Base-by-base conservation (phyloP, 2,113 vertebrate species). In the Forbesichthys agassizii region DNA sequence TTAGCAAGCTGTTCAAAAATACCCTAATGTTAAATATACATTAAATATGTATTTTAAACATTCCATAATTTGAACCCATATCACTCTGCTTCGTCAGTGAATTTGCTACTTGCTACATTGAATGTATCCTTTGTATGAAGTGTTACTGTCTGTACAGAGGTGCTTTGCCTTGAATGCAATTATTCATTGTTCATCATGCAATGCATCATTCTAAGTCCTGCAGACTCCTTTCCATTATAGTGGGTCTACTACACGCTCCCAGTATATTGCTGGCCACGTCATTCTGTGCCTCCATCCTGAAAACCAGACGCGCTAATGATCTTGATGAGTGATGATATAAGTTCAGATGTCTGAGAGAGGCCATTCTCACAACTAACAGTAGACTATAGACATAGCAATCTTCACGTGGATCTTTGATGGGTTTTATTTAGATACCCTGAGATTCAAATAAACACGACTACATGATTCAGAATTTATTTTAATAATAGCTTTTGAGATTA, bases 271-370 rank as follows among this genome's bases (percentile, higher is more conserved):
- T 18, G 67, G 73, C 53, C 61, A 11, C n/a, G 5, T 64, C 42
- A 20, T 76, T 78, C 79, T 66, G 73, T 67, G 46, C 55, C 73
- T 88, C 82, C 85, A 89, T 91, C 88, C 89, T 87, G 86, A 83
- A 77, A 72, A 53, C 75, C 86, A 89, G 89, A 89, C 86, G 4
- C 79, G 53, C 68, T 91, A 91, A 91, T 90, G 84, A 84, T 53
- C 69, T 16, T 64, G 86, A 79, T 86, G 90, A 91, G 79, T 91
- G 88, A 90, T 74, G 82, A 58, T 81, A 80, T 87, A 82, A 84
- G 79, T 69, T 66, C 33, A 71, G 73, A 12, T 46, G 74, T 80
- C 83, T 82, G 65, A 72, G 62, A 64, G 66, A 84, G 73, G 1
- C 79, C 71, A 80, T 85, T 86, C 84, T 87, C 87, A 85, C 87